Evolutionary conservation across 2,113 vertebrate species (phyloP).

Genomic region (Pluvialis apricaria): DNA sequence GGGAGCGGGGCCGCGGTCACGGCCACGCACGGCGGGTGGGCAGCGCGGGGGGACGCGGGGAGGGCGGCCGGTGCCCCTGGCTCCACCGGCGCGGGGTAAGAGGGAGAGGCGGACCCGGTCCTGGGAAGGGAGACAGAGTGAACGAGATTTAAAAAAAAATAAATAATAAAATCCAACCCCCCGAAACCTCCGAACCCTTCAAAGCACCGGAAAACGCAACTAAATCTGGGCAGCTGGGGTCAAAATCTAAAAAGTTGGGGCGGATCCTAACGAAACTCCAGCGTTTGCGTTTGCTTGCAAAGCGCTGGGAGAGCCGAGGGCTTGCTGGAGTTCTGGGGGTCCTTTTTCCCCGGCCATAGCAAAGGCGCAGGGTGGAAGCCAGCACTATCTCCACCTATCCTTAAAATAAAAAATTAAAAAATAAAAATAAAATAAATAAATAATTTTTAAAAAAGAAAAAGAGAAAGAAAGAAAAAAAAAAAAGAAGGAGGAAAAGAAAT

Average conservation of each 20-base stretch:
- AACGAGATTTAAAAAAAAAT: background rate
- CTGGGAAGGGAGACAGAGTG: background rate
- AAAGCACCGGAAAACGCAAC: background rate
- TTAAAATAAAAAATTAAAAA: background rate
- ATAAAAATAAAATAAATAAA: too few species aligned
- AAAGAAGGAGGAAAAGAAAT: rapidly evolving
- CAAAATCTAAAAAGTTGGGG: background rate
- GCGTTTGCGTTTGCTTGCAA: background rate
- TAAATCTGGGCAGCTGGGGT: background rate
- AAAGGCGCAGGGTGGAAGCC: background rate
- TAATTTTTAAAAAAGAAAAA: too few species aligned
- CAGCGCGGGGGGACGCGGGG: too few species aligned
- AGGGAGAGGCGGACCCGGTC: rapidly evolving
- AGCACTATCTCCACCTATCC: rapidly evolving
- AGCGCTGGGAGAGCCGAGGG: background rate
- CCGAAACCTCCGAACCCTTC: background rate
- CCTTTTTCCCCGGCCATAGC: background rate
- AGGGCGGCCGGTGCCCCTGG: rapidly evolving
- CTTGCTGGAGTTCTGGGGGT: background rate
- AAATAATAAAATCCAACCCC: too few species aligned
- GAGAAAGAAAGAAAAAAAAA: rapidly evolving
- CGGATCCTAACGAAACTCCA: background rate
- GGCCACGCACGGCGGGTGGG: background rate
- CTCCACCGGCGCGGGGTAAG: background rate
- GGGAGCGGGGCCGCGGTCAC: background rate